phyloP scores from a whole-genome alignment of 2,797 vertebrate species.

The Carapus acus region DNA sequence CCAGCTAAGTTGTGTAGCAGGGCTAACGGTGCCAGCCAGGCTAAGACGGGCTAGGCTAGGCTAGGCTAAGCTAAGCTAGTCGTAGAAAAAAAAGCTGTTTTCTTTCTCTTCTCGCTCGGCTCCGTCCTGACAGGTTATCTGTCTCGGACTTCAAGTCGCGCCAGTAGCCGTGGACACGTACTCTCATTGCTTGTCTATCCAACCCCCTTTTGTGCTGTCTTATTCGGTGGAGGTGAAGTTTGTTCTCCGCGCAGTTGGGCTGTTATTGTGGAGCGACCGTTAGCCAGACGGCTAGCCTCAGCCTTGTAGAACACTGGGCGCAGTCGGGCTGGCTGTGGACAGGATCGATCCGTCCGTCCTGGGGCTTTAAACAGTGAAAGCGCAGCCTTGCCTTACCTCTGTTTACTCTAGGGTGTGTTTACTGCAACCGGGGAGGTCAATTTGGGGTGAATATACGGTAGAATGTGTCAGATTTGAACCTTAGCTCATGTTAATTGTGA shows the following conservation, averaged over 20 bases:
- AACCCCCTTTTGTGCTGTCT: fast-evolving
- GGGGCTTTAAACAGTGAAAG: neutral
- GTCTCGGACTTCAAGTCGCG: slow-evolving; percentile 11
- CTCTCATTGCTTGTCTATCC: neutral
- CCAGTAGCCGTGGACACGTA: neutral
- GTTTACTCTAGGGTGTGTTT: too few species aligned
- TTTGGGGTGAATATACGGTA: too few species aligned
- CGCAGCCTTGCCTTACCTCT: too few species aligned
- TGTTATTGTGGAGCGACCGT: slow-evolving; percentile 58
- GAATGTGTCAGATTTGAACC: neutral
- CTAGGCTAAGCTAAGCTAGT: slow-evolving; percentile 24
- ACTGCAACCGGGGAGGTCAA: too few species aligned
- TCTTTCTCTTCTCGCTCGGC: slow-evolving; percentile 48
- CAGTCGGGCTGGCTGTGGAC: slow-evolving; percentile 46
- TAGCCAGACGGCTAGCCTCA: slow-evolving; percentile 59
- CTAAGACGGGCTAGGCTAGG: slow-evolving; percentile 38
- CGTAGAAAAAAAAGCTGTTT: slow-evolving; percentile 50
- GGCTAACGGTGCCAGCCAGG: slow-evolving; percentile 28
- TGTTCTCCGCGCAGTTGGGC: slow-evolving; percentile 33
- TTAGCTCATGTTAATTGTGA: slow-evolving; percentile 5
- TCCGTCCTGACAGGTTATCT: slow-evolving; percentile 33
- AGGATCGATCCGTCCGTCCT: slow-evolving; percentile 12
- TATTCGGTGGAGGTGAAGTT: slow-evolving; percentile 22
- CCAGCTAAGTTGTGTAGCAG: slow-evolving; percentile 46
- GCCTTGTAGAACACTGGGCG: slow-evolving; percentile 48